phyloP scores from a whole-genome alignment of 30 jellyfish, hydroid and myxozoan species.

The Aurelia aurita complex sp. Pacific region DNA sequence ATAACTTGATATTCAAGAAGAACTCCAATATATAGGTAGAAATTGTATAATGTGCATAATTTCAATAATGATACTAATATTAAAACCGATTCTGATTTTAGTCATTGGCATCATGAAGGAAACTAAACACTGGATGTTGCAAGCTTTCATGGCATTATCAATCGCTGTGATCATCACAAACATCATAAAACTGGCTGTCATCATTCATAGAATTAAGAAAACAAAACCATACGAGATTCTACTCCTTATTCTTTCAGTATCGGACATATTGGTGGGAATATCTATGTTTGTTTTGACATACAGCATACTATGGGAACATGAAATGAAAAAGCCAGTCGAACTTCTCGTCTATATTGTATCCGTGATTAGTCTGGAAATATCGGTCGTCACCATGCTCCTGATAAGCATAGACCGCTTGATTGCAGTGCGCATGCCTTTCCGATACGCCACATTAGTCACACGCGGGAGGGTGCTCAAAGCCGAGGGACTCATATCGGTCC shows the following conservation, averaged over 20 bases:
- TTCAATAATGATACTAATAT: no score
- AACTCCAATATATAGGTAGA: no score
- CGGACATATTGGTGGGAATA: constrained; percentile 9
- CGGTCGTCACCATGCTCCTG: constrained; percentile 26
- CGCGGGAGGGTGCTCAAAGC: neutral
- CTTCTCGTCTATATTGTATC: neutral
- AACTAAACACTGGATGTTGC: no score
- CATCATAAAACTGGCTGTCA: neutral
- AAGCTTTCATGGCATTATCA: neutral
- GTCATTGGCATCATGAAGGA: no score
- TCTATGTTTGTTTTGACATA: neutral
- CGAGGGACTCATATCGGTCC: neutral
- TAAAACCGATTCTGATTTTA: no score
- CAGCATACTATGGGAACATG: neutral
- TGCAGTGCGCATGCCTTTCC: constrained; percentile 28
- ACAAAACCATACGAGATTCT: constrained; percentile 31
- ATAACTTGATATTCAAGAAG: no score
- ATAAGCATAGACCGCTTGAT: constrained; percentile 30
- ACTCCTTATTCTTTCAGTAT: constrained; percentile 24
- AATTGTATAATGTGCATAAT: no score
- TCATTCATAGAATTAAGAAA: neutral
- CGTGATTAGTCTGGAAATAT: constrained; percentile 1
- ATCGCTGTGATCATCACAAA: neutral
- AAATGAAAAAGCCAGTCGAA: no score
- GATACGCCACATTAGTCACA: constrained; percentile 10